Evolutionary conservation across 2,113 vertebrate genomes (phyloP).

Genomic region (Ondatra zibethicus): DNA sequence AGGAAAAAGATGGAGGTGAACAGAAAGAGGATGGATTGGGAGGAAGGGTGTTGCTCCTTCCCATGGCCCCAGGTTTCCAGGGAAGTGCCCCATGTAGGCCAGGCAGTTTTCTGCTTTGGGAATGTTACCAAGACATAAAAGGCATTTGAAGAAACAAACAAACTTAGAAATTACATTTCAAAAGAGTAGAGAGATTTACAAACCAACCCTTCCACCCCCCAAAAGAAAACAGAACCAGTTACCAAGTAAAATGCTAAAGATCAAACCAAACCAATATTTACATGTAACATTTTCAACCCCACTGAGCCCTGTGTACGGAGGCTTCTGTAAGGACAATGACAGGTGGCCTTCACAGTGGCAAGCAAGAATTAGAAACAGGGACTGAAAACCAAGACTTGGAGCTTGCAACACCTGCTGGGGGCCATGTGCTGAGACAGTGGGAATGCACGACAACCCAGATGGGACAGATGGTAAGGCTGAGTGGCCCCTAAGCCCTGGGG

Average conservation of each 20-base stretch:
- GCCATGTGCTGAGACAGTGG: constrained; percentile 26
- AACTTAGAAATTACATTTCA: constrained; percentile 86
- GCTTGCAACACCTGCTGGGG: neutral
- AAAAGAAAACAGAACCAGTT: constrained; percentile 72
- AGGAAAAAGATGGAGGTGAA: neutral
- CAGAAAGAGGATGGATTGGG: neutral
- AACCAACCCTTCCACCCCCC: constrained; percentile 74
- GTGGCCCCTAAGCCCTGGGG: neutral
- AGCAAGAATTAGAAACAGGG: constrained; percentile 67
- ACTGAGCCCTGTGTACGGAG: constrained; percentile 54
- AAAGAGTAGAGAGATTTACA: constrained; percentile 84
- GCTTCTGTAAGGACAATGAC: constrained; percentile 53
- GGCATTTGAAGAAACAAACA: constrained; percentile 80
- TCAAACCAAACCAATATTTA: constrained; percentile 84
- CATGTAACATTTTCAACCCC: constrained; percentile 79
- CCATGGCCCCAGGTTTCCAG: neutral
- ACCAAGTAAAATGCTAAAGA: constrained; percentile 85
- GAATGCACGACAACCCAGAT: constrained; percentile 65
- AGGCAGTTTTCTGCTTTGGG: constrained; percentile 75
- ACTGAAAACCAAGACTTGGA: constrained; percentile 57
- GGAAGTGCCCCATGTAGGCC: neutral
- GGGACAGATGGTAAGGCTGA: constrained; percentile 72
- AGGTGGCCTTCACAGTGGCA: constrained; percentile 63
- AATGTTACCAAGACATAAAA: constrained; percentile 74
- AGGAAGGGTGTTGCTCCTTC: constrained; percentile 45